phyloP scores from a whole-genome alignment of 1,140 invertebrate species.

The Eciton burchellii region DNA sequence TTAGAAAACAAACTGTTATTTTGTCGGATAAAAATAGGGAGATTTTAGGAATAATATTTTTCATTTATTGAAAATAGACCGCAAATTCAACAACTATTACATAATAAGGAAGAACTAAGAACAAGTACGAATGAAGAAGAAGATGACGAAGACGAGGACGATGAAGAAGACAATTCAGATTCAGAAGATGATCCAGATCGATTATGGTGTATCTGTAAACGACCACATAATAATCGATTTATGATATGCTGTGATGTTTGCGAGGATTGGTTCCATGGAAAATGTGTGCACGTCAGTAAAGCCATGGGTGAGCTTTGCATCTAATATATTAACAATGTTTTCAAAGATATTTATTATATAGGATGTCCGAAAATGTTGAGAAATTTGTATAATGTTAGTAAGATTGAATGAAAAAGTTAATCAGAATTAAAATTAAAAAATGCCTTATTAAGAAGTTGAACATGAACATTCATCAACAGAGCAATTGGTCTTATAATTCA shows the following conservation, averaged over 20 bases:
- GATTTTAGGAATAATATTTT: too few species aligned
- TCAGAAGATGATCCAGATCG: constrained; percentile 97
- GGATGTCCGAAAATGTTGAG: too few species aligned
- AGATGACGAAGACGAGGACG: constrained; percentile 83
- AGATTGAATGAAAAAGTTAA: too few species aligned
- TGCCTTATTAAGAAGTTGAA: too few species aligned
- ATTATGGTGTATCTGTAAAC: constrained; percentile 97
- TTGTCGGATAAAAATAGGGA: constrained; percentile 3
- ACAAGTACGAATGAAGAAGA: constrained; percentile 65
- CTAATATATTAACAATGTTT: too few species aligned
- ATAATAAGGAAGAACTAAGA: constrained; percentile 46
- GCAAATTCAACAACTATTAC: constrained; percentile 37
- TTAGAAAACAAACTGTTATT: constrained; percentile 9
- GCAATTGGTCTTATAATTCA: too few species aligned
- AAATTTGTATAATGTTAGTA: too few species aligned
- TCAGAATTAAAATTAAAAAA: too few species aligned
- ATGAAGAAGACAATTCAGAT: constrained; percentile 87
- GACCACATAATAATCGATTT: constrained; percentile 97
- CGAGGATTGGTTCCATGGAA: constrained; percentile 99
- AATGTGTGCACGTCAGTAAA: constrained; percentile 97
- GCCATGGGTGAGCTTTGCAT: constrained; percentile 91
- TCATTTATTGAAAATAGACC: constrained; percentile 2
- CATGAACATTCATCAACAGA: too few species aligned
- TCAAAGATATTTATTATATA: too few species aligned
- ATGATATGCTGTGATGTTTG: constrained; percentile 99